Evolutionary conservation across 2,113 vertebrate species (phyloP).

Genomic region (Grammomys surdaster): DNA sequence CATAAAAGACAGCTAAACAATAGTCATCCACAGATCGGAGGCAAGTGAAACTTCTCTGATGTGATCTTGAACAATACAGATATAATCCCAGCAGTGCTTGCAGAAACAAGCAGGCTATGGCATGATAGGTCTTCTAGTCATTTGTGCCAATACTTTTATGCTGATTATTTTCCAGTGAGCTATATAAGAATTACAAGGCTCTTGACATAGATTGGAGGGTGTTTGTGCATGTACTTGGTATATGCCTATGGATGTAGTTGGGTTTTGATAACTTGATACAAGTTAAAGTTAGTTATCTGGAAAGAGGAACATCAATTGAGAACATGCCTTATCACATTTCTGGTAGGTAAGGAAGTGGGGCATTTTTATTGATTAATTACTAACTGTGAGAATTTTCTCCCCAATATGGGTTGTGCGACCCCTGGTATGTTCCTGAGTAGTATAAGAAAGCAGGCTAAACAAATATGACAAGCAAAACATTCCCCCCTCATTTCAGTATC

Average conservation of each 20-base stretch:
- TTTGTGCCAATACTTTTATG: background rate
- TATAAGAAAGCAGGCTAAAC: background rate
- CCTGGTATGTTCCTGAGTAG: background rate
- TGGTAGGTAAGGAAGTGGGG: background rate
- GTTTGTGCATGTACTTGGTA: no score
- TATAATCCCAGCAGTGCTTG: background rate
- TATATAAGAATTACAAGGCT: rapidly evolving
- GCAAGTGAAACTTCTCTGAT: background rate
- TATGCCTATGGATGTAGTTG: background rate
- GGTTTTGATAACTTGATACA: background rate
- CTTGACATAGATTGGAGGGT: background rate
- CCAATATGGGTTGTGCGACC: background rate
- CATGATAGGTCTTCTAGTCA: background rate
- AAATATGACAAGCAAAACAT: background rate
- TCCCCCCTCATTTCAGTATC: no score
- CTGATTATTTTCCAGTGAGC: background rate
- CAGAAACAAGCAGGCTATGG: background rate
- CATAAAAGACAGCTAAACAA: background rate
- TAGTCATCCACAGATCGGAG: no score
- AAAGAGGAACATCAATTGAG: background rate
- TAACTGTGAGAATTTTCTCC: background rate
- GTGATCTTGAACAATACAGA: background rate
- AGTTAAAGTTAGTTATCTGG: background rate
- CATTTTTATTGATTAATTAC: background rate
- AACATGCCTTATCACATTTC: background rate